These are phyloP conservation scores for Gila orcuttii DNA, from an alignment of 2,113 vertebrate genomes.

Conservation along the genomic window DNA sequence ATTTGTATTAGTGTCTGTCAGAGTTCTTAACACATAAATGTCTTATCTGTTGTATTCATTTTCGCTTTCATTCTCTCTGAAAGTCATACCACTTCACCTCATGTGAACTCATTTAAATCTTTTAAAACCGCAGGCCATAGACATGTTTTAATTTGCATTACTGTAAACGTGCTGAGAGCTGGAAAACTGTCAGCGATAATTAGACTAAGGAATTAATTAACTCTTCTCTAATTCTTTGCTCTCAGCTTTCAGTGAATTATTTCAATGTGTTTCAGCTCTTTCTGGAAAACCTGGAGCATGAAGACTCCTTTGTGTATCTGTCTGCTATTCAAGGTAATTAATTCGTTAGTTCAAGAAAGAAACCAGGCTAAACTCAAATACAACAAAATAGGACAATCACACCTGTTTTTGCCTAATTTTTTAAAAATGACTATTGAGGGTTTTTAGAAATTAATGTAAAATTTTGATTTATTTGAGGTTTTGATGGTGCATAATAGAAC, in stretches of 20 bases:
- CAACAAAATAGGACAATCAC: not conserved
- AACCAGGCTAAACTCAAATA: not conserved
- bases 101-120: constrained; percentile 17
- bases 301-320: constrained; percentile 93
- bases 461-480: not conserved
- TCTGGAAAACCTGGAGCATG: constrained; percentile 89
- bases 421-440: not conserved
- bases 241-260: constrained; percentile 13
- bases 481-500: not conserved
- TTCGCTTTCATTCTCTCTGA: not conserved
- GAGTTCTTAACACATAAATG: not conserved
- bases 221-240: constrained; percentile 18
- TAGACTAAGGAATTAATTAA: constrained; percentile 27
- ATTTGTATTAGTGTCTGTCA: not conserved
- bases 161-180: not conserved
- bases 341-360: not conserved
- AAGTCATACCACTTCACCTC: not conserved
- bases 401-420: not conserved
- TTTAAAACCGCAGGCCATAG: not conserved
- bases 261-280: constrained; percentile 81
- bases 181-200: constrained; percentile 24
- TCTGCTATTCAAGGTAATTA: constrained; percentile 94
- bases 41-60: not conserved
- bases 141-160: constrained; percentile 32
- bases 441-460: not conserved